Percentiles rank a stretch among this genome's conserved stretches.
These are phyloP conservation scores for Nematostella vectensis DNA, from an alignment of 92 coral and sea anemone species.

Conservation along the genomic window DNA sequence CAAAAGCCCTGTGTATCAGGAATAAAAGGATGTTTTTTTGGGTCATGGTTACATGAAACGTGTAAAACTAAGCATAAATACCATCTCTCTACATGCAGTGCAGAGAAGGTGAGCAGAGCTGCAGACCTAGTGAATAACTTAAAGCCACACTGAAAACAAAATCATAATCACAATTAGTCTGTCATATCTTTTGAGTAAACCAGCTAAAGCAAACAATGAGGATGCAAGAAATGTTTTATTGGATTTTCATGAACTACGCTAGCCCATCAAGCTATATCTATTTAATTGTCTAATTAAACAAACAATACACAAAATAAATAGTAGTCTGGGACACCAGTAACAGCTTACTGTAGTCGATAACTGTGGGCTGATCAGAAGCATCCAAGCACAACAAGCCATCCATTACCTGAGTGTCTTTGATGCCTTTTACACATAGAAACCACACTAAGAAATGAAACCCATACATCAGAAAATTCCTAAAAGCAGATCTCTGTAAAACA, in stretches of 20 bases:
- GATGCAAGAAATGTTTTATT: slow-evolving; percentile 1
- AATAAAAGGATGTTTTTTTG: too few species aligned
- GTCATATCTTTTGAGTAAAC: background rate
- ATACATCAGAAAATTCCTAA: slow-evolving; percentile 90
- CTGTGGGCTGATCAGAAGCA: too few species aligned
- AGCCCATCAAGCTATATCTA: too few species aligned
- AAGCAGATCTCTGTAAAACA: slow-evolving; percentile 57
- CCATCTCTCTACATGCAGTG: slow-evolving; percentile 97
- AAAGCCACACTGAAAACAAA: slow-evolving; percentile 89
- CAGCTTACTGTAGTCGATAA: too few species aligned
- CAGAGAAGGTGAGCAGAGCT: slow-evolving; percentile 77
- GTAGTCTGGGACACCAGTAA: too few species aligned
- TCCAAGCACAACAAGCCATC: too few species aligned
- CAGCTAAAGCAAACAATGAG: background rate
- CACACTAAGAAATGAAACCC: slow-evolving; percentile 97
- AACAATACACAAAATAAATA: too few species aligned
- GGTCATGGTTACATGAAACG: background rate
- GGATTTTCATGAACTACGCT: too few species aligned
- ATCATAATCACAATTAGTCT: background rate
- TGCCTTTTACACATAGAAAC: slow-evolving; percentile 95
- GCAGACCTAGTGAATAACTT: slow-evolving; percentile 90
- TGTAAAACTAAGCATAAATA: slow-evolving; percentile 10
- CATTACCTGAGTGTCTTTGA: slow-evolving; percentile 88
- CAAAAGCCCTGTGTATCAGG: slow-evolving; percentile 79
- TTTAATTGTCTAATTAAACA: too few species aligned